These are phyloP conservation scores for Ips typographus DNA, from an alignment of 1,140 invertebrate genomes.

Conservation along the genomic window DNA sequence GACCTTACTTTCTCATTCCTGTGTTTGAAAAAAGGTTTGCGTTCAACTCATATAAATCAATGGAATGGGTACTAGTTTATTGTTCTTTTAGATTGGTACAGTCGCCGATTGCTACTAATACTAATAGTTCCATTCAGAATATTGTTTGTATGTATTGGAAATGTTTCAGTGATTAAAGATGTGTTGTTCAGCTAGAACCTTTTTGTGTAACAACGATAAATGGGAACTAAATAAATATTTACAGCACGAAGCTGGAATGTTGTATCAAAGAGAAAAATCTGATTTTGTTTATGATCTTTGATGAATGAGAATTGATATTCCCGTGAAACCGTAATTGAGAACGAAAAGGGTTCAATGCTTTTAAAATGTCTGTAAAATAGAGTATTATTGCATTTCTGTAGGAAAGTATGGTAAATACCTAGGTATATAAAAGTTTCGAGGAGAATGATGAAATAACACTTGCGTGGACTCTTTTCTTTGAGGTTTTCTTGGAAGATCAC, in stretches of 20 bases:
- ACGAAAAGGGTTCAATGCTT: too few species aligned
- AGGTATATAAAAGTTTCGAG: too few species aligned
- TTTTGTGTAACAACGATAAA: neutral
- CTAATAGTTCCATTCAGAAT: neutral
- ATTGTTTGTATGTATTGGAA: neutral
- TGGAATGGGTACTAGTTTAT: neutral
- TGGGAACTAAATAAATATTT: neutral
- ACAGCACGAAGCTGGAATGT: neutral
- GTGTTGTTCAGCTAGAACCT: neutral
- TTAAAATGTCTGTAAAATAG: too few species aligned
- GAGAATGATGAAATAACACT: too few species aligned
- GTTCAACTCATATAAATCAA: conserved; percentile 1
- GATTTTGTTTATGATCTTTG: too few species aligned
- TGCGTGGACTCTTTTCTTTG: too few species aligned
- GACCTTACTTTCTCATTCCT: neutral
- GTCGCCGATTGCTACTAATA: neutral
- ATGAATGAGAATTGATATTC: too few species aligned
- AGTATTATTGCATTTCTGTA: too few species aligned
- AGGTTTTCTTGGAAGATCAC: too few species aligned
- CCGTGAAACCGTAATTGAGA: too few species aligned
- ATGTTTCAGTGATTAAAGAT: neutral
- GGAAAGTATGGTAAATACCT: too few species aligned
- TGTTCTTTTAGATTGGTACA: neutral
- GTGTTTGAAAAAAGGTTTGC: neutral
- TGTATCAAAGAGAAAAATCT: too few species aligned